Percentiles rank a stretch among this genome's conserved stretches.
These are phyloP conservation scores for Chaunax sp. DNA, from an alignment of 2,797 vertebrate genomes.

Conservation along the genomic window DNA sequence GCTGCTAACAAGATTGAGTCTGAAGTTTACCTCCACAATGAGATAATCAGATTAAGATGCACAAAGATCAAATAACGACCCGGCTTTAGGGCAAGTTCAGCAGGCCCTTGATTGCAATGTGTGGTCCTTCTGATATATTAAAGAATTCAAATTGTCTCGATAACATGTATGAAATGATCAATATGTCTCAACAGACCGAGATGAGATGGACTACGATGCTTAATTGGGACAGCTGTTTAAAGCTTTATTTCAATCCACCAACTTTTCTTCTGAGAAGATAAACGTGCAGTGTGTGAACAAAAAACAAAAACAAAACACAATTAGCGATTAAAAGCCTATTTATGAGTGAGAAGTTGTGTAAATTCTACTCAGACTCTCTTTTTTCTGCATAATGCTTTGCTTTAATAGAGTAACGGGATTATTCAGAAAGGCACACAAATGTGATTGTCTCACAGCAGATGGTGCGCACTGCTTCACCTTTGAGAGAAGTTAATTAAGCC, in stretches of 20 bases:
- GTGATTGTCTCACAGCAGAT: constrained; percentile 99
- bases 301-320: constrained; percentile 25
- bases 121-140: constrained; percentile 99
- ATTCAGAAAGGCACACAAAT: constrained; percentile 96
- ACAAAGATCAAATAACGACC: constrained; percentile 99
- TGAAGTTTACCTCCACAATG: constrained; percentile 99
- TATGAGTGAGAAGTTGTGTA: constrained; percentile 82
- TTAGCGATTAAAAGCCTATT: constrained; percentile 22
- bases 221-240: constrained; percentile 14
- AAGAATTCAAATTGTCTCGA: constrained; percentile 90
- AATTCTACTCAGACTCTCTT: constrained; percentile 70
- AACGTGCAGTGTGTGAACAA: constrained; percentile 5
- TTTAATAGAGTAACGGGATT: constrained; percentile 93
- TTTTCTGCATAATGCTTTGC: constrained; percentile 55
- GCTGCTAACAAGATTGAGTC: constrained; percentile 99
- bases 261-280: too few relatives aligned
- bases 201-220: not conserved
- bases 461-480: constrained; percentile 99
- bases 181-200: not conserved
- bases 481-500: constrained; percentile 99
- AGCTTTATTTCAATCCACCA: not conserved
- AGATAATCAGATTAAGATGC: constrained; percentile 99
- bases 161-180: constrained; percentile 59
- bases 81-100: constrained; percentile 99
- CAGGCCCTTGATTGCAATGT: constrained; percentile 98